Evolutionary conservation across 2,888 invertebrate species (phyloP).

Genomic region (Apamea epomidion): DNA sequence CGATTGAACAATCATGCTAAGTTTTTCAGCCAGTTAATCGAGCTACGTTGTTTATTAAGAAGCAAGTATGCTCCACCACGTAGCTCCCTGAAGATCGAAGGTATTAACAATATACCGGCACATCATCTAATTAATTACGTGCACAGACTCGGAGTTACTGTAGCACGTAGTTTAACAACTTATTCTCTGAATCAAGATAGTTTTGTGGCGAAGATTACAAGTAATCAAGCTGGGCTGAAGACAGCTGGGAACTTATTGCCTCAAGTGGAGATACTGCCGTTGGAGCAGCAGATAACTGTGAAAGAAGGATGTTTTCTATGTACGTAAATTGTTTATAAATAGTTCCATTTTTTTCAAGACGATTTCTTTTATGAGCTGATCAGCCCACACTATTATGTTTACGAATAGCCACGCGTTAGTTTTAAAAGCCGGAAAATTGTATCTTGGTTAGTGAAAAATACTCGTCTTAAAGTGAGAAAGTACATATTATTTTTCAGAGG

Average conservation of each 20-base stretch:
- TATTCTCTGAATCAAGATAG: slow-evolving; percentile 47
- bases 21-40: slow-evolving; percentile 37
- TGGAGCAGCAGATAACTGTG: background rate
- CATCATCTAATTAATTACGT: slow-evolving; percentile 68
- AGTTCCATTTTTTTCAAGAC: background rate
- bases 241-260: slow-evolving; percentile 11
- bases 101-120: slow-evolving; percentile 55
- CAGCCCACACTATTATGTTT: background rate
- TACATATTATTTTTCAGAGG: background rate
- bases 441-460: background rate
- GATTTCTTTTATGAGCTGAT: background rate
- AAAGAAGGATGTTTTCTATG: background rate
- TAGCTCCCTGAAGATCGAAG: slow-evolving; percentile 45
- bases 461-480: background rate
- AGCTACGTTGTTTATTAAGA: slow-evolving; percentile 46
- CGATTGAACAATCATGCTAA: slow-evolving; percentile 18
- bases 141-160: slow-evolving; percentile 45
- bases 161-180: slow-evolving; percentile 53
- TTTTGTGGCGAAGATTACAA: slow-evolving; percentile 32
- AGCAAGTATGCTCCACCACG: slow-evolving; percentile 35
- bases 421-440: background rate
- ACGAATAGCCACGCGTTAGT: background rate
- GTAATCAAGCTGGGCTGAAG: slow-evolving; percentile 10
- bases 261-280: background rate
- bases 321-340: background rate